Conservation (phyloP, 2,113 vertebrate species). For the Upupa epops region DNA sequence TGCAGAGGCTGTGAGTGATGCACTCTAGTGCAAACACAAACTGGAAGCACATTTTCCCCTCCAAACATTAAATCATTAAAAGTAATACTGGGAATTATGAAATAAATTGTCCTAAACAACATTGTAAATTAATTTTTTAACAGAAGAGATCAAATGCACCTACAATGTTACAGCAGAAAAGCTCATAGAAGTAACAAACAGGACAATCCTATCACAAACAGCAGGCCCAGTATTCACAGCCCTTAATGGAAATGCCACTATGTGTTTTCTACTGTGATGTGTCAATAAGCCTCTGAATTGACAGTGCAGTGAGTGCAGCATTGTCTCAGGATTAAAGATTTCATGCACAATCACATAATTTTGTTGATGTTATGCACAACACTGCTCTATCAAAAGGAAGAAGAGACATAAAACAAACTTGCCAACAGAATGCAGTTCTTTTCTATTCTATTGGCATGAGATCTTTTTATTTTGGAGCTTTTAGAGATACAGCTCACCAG, state of each 20-base stretch:
- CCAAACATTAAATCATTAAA: not conserved
- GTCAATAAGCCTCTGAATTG: not conserved
- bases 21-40: not conserved
- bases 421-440: conserved; percentile 15
- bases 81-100: too few relatives aligned
- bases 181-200: not conserved
- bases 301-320: conserved; percentile 13
- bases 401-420: conserved; percentile 45
- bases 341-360: conserved; percentile 38
- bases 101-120: not conserved
- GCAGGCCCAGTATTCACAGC: not conserved
- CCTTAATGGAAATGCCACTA: conserved; percentile 8
- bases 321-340: conserved; percentile 30
- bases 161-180: not conserved
- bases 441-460: not conserved
- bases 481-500: not conserved
- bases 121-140: not conserved
- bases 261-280: not conserved
- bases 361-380: conserved; percentile 11
- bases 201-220: not conserved
- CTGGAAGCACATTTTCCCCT: not conserved
- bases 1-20: not conserved
- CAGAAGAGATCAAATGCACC: not conserved
- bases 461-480: conserved; percentile 2
- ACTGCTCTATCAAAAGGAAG: conserved; percentile 43